Evolutionary conservation across 2,113 vertebrate genomes (phyloP), one percentile per base, ranked within the genome.

Genomic region (Benitochromis conjunctus): DNA sequence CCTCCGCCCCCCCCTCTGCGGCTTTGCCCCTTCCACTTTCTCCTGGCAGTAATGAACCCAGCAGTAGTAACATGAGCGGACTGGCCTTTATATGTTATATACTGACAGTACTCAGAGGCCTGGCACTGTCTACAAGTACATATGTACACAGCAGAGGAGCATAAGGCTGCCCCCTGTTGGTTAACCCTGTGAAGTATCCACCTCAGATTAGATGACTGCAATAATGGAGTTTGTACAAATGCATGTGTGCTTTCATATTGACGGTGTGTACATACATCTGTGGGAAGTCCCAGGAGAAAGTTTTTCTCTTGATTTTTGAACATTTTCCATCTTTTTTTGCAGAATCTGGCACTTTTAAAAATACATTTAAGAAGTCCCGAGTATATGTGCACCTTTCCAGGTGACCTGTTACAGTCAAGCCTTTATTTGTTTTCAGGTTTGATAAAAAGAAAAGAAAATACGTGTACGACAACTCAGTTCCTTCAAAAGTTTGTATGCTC

Each of bases 91-190:
- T 19, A 46, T 41, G 46, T 24, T 55, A 83, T 78, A 57, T 11
- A 84, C n/a, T 55, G 24, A 69, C 34, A 18, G 55, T 14, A 78
- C 24, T 36, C 41, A 3, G 16, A 80, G 38, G 77, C 62, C 57
- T 46, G 31, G 16, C 88, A 54, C 21, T 54, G 10, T 24, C n/a
- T 16, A 7, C 38, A 21, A 64, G 21, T 18, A 7, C 14, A 19
- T 80, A 14, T 83, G 60, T 83, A 54, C 41, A 4, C 26, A 79
- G 60, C 31, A 90, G 62, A 64, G 56, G 94, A 94, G 86, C 87
- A 85, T 88, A 84, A 94, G 83, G 87, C 89, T 92, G 95, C 92
- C 95, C 95, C 92, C 95, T 96, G 91, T 95, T 95, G 95, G 92
- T 64, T 5, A 14, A 80, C 74, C 54, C 21, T 24, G 64, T 13